Evolutionary conservation across 2,113 vertebrate species (phyloP).

Genomic region (Orycteropus afer): DNA sequence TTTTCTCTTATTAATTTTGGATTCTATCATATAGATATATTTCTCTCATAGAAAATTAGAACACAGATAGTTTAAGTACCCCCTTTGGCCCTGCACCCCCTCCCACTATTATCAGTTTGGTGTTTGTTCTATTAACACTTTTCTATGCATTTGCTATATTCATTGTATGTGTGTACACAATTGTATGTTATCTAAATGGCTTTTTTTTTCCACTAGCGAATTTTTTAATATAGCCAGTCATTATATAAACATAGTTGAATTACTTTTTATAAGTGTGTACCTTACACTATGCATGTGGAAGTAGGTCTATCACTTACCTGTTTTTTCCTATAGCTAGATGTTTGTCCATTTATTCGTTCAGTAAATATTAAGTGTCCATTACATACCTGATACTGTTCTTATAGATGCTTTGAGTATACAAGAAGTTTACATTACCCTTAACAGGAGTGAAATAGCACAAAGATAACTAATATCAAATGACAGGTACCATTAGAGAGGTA

Average conservation of each 20-base stretch:
- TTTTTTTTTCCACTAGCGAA: constrained; percentile 3
- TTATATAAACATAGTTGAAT: not conserved
- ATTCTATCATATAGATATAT: not conserved
- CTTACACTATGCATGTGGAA: not conserved
- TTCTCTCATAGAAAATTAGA: not conserved
- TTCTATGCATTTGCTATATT: not conserved
- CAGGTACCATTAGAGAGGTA: not conserved
- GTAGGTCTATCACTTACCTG: not conserved
- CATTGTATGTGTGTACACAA: fast-evolving
- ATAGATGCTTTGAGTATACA: not conserved
- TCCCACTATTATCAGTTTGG: not conserved
- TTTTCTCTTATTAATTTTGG: not conserved
- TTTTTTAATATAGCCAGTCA: constrained; percentile 18
- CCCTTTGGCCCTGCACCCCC: not conserved
- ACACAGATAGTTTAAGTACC: not conserved
- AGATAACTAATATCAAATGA: constrained; percentile 32
- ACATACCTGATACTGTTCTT: not conserved
- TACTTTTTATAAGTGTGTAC: not conserved
- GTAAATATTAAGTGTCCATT: not conserved
- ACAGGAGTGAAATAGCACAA: constrained; percentile 9
- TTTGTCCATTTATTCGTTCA: not conserved
- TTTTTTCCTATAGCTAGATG: not conserved
- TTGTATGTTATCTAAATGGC: not conserved
- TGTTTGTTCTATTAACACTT: not conserved
- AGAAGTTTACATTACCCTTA: not conserved